These are phyloP conservation scores for Botia almorhae DNA, from an alignment of 2,797 vertebrate species.

Conservation along the genomic window DNA sequence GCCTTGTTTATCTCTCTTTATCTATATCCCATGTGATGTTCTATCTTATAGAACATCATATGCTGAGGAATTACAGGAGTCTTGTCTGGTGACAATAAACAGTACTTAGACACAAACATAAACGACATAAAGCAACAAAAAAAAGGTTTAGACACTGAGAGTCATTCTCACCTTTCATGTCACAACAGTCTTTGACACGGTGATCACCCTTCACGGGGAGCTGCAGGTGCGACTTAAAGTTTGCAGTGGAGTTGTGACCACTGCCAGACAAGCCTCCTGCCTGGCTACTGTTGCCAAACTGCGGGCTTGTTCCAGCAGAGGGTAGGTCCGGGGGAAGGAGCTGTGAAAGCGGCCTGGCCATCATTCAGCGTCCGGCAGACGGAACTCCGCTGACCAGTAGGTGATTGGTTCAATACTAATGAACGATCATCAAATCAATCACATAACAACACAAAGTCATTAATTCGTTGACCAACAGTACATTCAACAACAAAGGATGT, in stretches of 20 bases:
- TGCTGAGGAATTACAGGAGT: not conserved
- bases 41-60: not conserved
- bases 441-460: not conserved
- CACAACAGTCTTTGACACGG: slow-evolving; percentile 77
- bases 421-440: slow-evolving; percentile 38
- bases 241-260: slow-evolving; percentile 82
- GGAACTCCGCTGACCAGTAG: slow-evolving; percentile 67
- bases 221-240: slow-evolving; percentile 87
- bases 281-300: slow-evolving; percentile 78
- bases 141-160: not conserved
- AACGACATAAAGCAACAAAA: not conserved
- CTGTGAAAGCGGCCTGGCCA: slow-evolving; percentile 83
- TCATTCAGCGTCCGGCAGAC: slow-evolving; percentile 69
- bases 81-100: not conserved
- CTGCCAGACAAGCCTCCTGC: slow-evolving; percentile 74
- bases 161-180: slow-evolving; percentile 74
- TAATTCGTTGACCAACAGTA: not conserved
- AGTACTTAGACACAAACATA: not conserved
- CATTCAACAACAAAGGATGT: not conserved
- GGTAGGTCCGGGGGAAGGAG: slow-evolving; percentile 78
- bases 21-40: slow-evolving; percentile 37
- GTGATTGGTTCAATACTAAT: slow-evolving; percentile 44
- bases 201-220: slow-evolving; percentile 86
- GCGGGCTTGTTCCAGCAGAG: slow-evolving; percentile 81
- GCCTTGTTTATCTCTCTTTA: slow-evolving; percentile 47